Percentiles rank a stretch among this genome's conserved stretches.
These are phyloP conservation scores for zebrafish (Danio rerio) DNA, from an alignment of 2,113 vertebrate species.

Conservation along the genomic window GRCz12tu NC_133195.1:34249501-34250000, in stretches of 20 bases:
- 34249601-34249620: slow-evolving; percentile 83
- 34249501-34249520: neutral
- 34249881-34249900: slow-evolving; percentile 61
- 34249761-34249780: slow-evolving; percentile 64
- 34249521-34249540: neutral
- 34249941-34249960: slow-evolving; percentile 63
- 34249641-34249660: slow-evolving; percentile 78
- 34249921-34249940: slow-evolving; percentile 67
- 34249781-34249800: slow-evolving; percentile 62
- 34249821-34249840: slow-evolving; percentile 37
- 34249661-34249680: neutral
- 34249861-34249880: slow-evolving; percentile 20
- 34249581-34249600: too few relatives aligned
- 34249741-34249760: slow-evolving; percentile 62
- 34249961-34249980: slow-evolving; percentile 38
- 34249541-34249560: too few relatives aligned
- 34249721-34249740: neutral
- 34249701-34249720: neutral
- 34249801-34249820: slow-evolving; percentile 66
- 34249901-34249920: slow-evolving; percentile 71
- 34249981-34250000: neutral
- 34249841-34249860: slow-evolving; percentile 30
- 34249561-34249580: too few relatives aligned
- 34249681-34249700: neutral
- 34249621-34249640: slow-evolving; percentile 96